Evolutionary conservation across 2,888 invertebrate genomes (phyloP).

Genomic region (Patella pellucida): DNA sequence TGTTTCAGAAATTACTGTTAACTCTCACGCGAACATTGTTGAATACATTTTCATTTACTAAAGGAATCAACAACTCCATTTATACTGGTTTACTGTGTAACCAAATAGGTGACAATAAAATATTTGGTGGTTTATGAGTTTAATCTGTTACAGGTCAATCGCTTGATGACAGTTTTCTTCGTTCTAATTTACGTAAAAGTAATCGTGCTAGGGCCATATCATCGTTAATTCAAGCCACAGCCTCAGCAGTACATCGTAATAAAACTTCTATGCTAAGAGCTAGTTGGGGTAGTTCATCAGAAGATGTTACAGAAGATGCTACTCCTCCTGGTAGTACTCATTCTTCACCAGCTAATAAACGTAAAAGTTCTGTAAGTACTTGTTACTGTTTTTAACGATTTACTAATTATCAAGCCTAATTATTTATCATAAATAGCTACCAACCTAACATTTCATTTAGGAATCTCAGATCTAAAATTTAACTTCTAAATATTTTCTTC

Average conservation of each 20-base stretch:
- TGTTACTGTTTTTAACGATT: not conserved
- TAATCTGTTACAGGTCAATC: constrained; percentile 16
- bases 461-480: not conserved
- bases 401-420: not conserved
- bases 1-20: too few species aligned
- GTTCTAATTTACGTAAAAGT: constrained; percentile 47
- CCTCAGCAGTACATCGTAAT: constrained; percentile 39
- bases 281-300: constrained; percentile 49
- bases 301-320: constrained; percentile 38
- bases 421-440: too few species aligned
- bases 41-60: too few species aligned
- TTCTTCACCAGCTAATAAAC: constrained; percentile 40
- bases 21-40: too few species aligned
- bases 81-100: too few species aligned
- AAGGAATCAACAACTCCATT: too few species aligned
- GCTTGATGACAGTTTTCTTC: constrained; percentile 45
- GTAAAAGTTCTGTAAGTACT: constrained; percentile 17
- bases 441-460: not conserved
- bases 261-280: constrained; percentile 42
- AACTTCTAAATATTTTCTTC: not conserved
- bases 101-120: too few species aligned
- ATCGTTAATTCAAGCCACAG: constrained; percentile 50
- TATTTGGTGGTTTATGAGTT: not conserved
- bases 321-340: constrained; percentile 48
- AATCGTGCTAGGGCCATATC: constrained; percentile 52